Percentiles rank a stretch among this genome's conserved stretches.
Evolutionary conservation across 2,888 invertebrate species (phyloP).

Genomic region (Priocnemis perturbator): DNA sequence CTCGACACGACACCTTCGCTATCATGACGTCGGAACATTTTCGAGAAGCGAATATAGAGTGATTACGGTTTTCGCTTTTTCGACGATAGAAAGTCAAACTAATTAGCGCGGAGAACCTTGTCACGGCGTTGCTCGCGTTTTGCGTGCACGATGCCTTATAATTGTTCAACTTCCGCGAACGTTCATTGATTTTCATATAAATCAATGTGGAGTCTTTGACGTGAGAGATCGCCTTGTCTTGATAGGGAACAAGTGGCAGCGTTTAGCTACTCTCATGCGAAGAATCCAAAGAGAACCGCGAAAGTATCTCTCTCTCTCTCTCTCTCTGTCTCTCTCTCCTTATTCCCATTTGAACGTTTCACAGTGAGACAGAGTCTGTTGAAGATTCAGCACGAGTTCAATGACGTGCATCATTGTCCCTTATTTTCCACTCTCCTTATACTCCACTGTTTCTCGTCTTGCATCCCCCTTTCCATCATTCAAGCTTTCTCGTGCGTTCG

Average conservation of each 20-base stretch:
- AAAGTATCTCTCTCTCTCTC: neutral
- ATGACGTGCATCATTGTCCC: slow-evolving; percentile 16
- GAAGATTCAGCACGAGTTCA: slow-evolving; percentile 29
- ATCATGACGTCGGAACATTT: slow-evolving; percentile 1
- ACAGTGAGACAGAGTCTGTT: slow-evolving; percentile 14
- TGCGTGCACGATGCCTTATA: too few relatives aligned
- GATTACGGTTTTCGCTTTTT: too few relatives aligned
- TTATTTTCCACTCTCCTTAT: neutral
- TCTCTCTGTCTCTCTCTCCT: neutral
- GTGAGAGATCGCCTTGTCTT: too few relatives aligned
- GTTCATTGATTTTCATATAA: too few relatives aligned
- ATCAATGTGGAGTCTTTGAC: too few relatives aligned
- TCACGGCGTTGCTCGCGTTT: too few relatives aligned
- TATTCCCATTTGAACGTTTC: neutral
- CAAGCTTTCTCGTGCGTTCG: too few relatives aligned
- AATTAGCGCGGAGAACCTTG: too few relatives aligned
- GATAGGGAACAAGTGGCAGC: too few relatives aligned
- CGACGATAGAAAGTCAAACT: too few relatives aligned
- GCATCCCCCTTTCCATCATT: slow-evolving; percentile 8
- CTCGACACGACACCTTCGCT: slow-evolving; percentile 6
- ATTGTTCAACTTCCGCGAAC: too few relatives aligned
- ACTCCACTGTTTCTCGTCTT: slow-evolving; percentile 8
- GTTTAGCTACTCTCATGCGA: too few relatives aligned
- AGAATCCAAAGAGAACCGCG: neutral
- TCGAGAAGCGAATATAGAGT: neutral